phyloP scores from a whole-genome alignment of 2,797 vertebrate species.

The Oceanodroma leucorhoa region DNA sequence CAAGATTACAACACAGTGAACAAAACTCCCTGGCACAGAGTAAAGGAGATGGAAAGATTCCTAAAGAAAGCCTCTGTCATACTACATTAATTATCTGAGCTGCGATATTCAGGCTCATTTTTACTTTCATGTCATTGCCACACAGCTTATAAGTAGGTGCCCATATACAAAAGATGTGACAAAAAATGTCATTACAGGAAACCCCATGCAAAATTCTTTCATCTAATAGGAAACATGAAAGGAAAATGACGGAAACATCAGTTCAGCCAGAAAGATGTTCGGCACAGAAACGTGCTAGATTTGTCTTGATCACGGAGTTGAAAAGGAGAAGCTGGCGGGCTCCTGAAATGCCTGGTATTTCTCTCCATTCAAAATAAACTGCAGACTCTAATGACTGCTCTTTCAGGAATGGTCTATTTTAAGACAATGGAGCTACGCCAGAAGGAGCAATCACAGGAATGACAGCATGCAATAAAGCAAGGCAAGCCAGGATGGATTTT shows the following conservation, averaged over 20 bases:
- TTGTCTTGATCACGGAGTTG: neutral
- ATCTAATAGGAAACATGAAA: neutral
- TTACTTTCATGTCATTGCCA: neutral
- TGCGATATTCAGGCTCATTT: neutral
- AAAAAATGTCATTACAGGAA: neutral
- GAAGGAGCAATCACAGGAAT: neutral
- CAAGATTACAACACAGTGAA: neutral
- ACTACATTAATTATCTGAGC: neutral
- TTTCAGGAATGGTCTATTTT: slow-evolving; percentile 26
- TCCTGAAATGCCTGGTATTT: neutral
- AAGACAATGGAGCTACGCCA: neutral
- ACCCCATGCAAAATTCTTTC: neutral
- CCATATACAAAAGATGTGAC: neutral
- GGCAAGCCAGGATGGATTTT: neutral
- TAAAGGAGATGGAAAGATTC: neutral
- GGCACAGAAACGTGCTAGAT: neutral
- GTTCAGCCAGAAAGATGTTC: neutral
- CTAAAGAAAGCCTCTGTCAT: neutral
- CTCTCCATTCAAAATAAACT: neutral
- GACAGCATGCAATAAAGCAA: neutral
- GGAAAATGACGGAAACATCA: neutral
- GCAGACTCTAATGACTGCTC: neutral
- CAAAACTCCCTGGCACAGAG: neutral
- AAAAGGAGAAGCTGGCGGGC: neutral
- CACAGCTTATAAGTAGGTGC: neutral